Base-by-base conservation (phyloP, 2,797 vertebrate species). In the Enteromius argenteus region DNA sequence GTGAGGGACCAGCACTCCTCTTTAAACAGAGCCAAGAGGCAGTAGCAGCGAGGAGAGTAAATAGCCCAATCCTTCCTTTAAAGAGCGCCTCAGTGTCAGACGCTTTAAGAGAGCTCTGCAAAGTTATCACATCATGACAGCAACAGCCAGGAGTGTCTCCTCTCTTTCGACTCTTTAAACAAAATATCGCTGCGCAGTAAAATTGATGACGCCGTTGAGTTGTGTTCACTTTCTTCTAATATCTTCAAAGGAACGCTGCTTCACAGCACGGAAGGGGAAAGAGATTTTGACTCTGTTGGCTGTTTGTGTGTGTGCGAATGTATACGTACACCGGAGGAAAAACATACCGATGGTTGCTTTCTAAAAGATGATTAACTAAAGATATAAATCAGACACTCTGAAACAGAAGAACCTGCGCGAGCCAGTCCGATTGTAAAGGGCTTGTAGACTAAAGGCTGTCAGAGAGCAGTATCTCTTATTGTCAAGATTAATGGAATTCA, bases 171-270 rank as follows among this genome's bases (percentile, higher is more conserved):
- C 90, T 91, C 90, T 86, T 90, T 85, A 90, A 92, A 92, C 90
- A 90, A 92, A 90, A 92, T 90, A 91, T 87, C 53, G 74, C 85
- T 51, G 86, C n/a, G 66, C 87, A 84, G 79, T 87, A 81, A 90
- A 92, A 89, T 86, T 87, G 84, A 88, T 91, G 91, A 90, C 89
- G 90, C 85, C 42, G 84, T 85, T 68, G 88, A 90, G 88, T 83
- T 86, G 88, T 89, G 89, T 88, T 90, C 81, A 87, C 86, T 91
- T 91, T 91, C 79, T 80, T 89, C 90, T 90, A 89, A 92, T 87
- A 90, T 91, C 89, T 91, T 91, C 91, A 92, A 91, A 93, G 89
- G 81, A 86, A 82, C 27, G 84, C 72, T 64, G 84, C 79, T 86
- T 85, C 60, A 82, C 87, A 90, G 81, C 87, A 87, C 78, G 84